Percentiles rank a stretch among this genome's conserved stretches.
phyloP scores from a whole-genome alignment of 1,140 invertebrate species.

The Augochlora pura region DNA sequence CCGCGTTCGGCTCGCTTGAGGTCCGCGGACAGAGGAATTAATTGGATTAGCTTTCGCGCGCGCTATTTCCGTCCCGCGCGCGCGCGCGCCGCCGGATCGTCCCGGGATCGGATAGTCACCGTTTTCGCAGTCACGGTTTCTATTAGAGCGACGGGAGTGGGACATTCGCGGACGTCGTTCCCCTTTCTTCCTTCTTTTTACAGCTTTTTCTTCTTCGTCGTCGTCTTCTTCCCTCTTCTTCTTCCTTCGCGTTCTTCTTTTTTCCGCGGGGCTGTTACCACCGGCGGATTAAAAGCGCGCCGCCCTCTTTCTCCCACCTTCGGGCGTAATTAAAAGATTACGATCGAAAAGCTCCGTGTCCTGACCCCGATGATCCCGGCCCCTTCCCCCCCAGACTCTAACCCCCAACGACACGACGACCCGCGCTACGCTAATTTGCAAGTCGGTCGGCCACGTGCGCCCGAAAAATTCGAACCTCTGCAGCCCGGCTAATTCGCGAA shows the following conservation, averaged over 20 bases:
- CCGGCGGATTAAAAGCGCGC: neutral
- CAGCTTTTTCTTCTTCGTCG: neutral
- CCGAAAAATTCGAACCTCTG: conserved; percentile 19
- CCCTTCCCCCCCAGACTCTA: neutral
- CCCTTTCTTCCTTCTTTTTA: neutral
- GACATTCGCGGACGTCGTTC: neutral
- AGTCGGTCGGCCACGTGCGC: neutral
- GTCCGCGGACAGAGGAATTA: conserved; percentile 47
- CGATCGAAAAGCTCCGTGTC: conserved; percentile 44
- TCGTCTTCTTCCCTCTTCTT: neutral
- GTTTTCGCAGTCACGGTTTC: conserved; percentile 24
- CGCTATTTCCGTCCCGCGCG: neutral
- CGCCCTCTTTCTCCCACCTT: neutral
- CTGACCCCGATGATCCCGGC: neutral
- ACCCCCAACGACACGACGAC: neutral
- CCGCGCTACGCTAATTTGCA: conserved; percentile 49
- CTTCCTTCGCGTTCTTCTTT: neutral
- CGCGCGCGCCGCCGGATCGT: neutral
- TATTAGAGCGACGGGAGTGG: neutral
- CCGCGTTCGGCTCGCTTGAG: neutral
- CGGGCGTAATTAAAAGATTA: conserved; percentile 57
- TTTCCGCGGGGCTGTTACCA: conserved; percentile 10
- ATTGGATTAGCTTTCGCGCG: conserved; percentile 27
- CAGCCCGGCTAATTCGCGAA: too few relatives aligned
- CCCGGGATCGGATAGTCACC: conserved; percentile 29